Conservation (phyloP, 1,140 invertebrate species). For the Frieseomelitta varia region DNA sequence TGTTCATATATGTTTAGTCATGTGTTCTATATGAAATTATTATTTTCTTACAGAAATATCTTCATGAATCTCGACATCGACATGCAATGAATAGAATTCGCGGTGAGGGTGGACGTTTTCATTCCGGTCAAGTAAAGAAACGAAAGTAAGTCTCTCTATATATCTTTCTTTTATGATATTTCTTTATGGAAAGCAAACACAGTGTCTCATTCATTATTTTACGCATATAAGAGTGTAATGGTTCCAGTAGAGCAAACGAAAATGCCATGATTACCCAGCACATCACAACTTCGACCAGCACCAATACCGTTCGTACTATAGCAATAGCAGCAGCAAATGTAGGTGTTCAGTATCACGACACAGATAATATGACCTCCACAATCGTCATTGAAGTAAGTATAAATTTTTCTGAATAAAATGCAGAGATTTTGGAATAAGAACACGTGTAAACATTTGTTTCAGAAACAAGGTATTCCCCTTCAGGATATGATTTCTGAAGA, state of each 20-base stretch:
- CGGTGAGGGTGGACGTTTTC: constrained; percentile 98
- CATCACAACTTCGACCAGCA: constrained; percentile 67
- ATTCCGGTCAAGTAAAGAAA: constrained; percentile 89
- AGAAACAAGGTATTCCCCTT: constrained; percentile 66
- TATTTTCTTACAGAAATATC: constrained; percentile 92
- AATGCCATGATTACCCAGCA: constrained; percentile 69
- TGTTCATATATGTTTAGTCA: neutral
- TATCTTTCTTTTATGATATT: constrained; percentile 5
- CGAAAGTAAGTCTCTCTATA: constrained; percentile 77
- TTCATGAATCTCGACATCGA: constrained; percentile 98
- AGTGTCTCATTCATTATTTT: constrained; percentile 54
- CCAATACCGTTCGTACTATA: constrained; percentile 71
- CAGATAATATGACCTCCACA: constrained; percentile 73
- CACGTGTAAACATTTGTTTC: constrained; percentile 39
- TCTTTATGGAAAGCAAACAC: constrained; percentile 22
- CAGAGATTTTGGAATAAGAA: neutral
- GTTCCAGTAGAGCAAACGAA: constrained; percentile 64
- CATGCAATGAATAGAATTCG: constrained; percentile 99
- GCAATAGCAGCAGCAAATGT: constrained; percentile 71
- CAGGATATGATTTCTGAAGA: constrained; percentile 73
- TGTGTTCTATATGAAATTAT: neutral
- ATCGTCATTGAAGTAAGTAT: constrained; percentile 75
- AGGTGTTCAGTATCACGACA: constrained; percentile 71
- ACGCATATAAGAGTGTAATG: constrained; percentile 64
- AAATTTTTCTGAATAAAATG: constrained; percentile 11